Evolutionary conservation across 2,888 invertebrate species (phyloP).

Genomic region (Caradrina clavipalpis): DNA sequence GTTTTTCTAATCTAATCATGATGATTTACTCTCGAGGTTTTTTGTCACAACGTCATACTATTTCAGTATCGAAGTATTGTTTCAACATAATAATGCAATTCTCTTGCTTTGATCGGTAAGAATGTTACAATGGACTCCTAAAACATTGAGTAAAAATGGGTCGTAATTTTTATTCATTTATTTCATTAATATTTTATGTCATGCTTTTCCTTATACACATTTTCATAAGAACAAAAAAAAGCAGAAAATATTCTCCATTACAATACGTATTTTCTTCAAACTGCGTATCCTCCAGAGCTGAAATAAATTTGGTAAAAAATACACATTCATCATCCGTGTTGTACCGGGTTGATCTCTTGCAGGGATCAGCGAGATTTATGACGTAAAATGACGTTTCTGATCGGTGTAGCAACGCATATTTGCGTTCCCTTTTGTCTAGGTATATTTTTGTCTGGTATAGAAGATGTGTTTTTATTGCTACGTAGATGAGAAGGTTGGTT

Average conservation of each 20-base stretch:
- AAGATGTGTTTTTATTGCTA: slow-evolving; percentile 11
- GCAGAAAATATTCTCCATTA: slow-evolving; percentile 16
- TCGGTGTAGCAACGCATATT: slow-evolving; percentile 56
- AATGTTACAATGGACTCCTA: too few relatives aligned
- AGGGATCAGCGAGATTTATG: slow-evolving; percentile 85
- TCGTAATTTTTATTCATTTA: not conserved
- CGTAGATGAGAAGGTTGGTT: not conserved
- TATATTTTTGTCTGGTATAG: slow-evolving; percentile 8
- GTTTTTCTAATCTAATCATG: slow-evolving; percentile 22
- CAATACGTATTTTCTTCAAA: slow-evolving; percentile 27
- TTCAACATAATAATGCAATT: slow-evolving; percentile 13
- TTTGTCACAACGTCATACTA: slow-evolving; percentile 1
- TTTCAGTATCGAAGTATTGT: slow-evolving; percentile 1
- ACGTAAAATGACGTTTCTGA: slow-evolving; percentile 73
- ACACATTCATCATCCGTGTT: slow-evolving; percentile 83
- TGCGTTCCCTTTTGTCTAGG: slow-evolving; percentile 48
- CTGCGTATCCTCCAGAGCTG: slow-evolving; percentile 61
- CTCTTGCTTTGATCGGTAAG: too few relatives aligned
- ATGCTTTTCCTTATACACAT: not conserved
- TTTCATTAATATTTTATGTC: not conserved
- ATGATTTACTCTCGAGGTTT: not conserved
- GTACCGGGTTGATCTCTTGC: slow-evolving; percentile 78
- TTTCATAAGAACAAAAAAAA: slow-evolving; percentile 4
- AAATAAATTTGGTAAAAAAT: slow-evolving; percentile 80
- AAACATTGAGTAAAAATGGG: not conserved